Conservation (phyloP, 2,797 vertebrate species). For the Semotilus atromaculatus region DNA sequence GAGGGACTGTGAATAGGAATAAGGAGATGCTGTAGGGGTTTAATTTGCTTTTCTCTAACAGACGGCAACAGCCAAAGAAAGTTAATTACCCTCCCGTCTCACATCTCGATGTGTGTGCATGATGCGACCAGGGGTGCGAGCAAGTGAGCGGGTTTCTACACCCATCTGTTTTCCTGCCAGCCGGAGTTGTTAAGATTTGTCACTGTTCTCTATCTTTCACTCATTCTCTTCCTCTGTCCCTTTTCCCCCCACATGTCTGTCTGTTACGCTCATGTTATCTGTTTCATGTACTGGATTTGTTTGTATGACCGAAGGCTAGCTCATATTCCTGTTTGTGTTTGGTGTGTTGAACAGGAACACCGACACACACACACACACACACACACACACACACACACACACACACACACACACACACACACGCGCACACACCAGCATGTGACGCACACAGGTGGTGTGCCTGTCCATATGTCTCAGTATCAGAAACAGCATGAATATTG, state of each 20-base stretch:
- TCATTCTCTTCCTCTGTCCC: not conserved
- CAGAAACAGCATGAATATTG: slow-evolving; percentile 22
- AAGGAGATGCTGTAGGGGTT: slow-evolving; percentile 42
- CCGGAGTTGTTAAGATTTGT: slow-evolving; percentile 37
- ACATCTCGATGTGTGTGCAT: slow-evolving; percentile 20
- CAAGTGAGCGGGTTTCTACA: slow-evolving; percentile 7
- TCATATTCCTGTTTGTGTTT: not conserved
- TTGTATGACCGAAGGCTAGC: not conserved
- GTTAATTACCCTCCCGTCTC: slow-evolving; percentile 51
- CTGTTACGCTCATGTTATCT: not conserved
- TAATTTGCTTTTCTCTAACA: slow-evolving; percentile 52
- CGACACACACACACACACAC: too few relatives aligned
- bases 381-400: too few relatives aligned
- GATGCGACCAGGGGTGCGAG: slow-evolving; percentile 32
- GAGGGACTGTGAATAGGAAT: slow-evolving; percentile 33
- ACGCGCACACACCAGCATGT: not conserved
- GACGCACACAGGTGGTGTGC: slow-evolving; percentile 9
- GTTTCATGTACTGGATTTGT: not conserved
- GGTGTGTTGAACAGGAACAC: not conserved
- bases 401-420: too few relatives aligned
- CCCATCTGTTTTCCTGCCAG: slow-evolving; percentile 50
- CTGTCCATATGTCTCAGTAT: slow-evolving; percentile 12
- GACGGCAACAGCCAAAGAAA: slow-evolving; percentile 50
- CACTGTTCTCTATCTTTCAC: not conserved
- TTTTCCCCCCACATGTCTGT: not conserved